Percentiles rank a stretch among this genome's conserved stretches.
phyloP scores from a whole-genome alignment of 2,797 vertebrate genomes.

The Novumbra hubbsi region DNA sequence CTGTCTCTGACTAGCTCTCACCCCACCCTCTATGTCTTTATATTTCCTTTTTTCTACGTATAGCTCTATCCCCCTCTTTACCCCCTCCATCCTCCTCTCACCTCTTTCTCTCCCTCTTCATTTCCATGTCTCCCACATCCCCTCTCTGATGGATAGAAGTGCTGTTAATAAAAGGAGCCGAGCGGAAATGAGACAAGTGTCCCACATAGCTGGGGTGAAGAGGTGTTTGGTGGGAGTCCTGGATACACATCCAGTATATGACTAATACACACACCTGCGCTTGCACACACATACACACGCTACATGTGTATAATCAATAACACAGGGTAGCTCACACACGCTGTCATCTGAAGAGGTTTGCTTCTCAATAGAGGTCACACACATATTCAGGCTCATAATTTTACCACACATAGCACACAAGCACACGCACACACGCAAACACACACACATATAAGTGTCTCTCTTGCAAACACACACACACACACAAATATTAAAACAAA shows the following conservation, averaged over 20 bases:
- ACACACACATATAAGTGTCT: conserved; percentile 22
- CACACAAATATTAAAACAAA: conserved; percentile 2
- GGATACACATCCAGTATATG: neutral
- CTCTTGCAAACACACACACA: conserved; percentile 10
- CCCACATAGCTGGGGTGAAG: neutral
- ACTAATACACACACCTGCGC: conserved; percentile 9
- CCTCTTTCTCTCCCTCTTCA: neutral
- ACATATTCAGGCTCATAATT: neutral
- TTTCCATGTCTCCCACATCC: neutral
- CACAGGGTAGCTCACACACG: neutral
- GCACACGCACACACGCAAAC: neutral
- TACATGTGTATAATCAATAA: conserved; percentile 2
- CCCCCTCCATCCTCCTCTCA: neutral
- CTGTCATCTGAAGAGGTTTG: conserved; percentile 42
- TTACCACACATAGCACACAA: neutral
- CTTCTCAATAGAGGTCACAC: conserved; percentile 20
- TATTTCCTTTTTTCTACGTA: conserved; percentile 19
- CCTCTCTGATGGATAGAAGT: neutral
- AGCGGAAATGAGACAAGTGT: neutral
- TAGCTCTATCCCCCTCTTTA: neutral
- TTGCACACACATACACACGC: conserved; percentile 21
- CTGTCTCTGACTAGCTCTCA: no score
- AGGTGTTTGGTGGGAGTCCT: conserved; percentile 4
- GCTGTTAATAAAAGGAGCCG: neutral
- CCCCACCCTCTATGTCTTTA: neutral